A percentile compares a stretch with the other conserved stretches of the same genome.
These are phyloP conservation scores for Macrostomum lignano DNA, from an alignment of 1,140 invertebrate species.

Conservation along the genomic window DNA sequence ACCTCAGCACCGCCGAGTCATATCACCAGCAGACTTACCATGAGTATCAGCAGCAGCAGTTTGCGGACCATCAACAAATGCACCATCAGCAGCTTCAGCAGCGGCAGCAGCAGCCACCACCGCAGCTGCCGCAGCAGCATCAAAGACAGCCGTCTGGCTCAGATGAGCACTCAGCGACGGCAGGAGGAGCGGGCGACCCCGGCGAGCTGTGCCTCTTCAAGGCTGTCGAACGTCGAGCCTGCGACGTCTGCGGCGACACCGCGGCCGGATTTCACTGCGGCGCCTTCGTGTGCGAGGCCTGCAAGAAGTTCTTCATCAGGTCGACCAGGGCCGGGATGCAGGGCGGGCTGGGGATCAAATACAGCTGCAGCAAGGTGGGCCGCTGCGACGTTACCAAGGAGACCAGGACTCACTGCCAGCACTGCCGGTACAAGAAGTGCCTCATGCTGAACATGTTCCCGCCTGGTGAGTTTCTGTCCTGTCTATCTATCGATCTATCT, in stretches of 20 bases:
- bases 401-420: constrained; percentile 44
- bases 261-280: constrained; percentile 27
- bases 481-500: too few species aligned
- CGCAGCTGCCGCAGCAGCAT: too few species aligned
- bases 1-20: too few species aligned
- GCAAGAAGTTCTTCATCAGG: constrained; percentile 28
- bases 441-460: constrained; percentile 91
- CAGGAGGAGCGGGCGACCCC: too few species aligned
- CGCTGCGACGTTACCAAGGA: constrained; percentile 22
- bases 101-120: too few species aligned
- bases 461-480: constrained; percentile 47
- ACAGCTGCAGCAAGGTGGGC: constrained; percentile 18
- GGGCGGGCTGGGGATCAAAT: constrained; percentile 15
- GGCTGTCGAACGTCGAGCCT: constrained; percentile 10
- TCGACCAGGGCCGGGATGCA: constrained; percentile 15
- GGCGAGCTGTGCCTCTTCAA: too few species aligned
- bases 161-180: too few species aligned
- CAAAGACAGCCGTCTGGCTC: too few species aligned
- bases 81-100: too few species aligned
- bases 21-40: too few species aligned
- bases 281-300: constrained; percentile 27
- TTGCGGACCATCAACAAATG: too few species aligned
- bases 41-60: too few species aligned
- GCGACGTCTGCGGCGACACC: constrained; percentile 23
- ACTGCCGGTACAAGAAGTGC: constrained; percentile 94